Evolutionary conservation across 2,888 invertebrate species (phyloP).

Genomic region (Xestia c-nigrum): DNA sequence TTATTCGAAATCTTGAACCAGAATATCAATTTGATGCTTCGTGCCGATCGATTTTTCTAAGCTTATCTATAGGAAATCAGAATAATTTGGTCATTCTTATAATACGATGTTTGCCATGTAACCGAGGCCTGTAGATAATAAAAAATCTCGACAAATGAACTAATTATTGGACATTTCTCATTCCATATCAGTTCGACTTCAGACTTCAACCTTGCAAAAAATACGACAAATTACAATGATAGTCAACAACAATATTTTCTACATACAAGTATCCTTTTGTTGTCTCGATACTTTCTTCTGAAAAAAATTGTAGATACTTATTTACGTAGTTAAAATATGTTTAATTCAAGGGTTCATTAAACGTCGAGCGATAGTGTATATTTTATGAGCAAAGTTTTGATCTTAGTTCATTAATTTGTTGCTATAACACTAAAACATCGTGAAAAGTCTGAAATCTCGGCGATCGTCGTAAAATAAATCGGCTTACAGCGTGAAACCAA

Average conservation of each 20-base stretch:
- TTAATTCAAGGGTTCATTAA: neutral
- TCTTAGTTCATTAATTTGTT: neutral
- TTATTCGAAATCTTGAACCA: neutral
- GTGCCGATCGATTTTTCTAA: neutral
- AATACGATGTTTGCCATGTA: neutral
- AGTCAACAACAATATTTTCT: neutral
- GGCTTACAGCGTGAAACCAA: neutral
- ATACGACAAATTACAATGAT: conserved; percentile 12
- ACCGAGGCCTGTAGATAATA: neutral
- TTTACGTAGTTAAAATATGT: neutral
- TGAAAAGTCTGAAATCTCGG: neutral
- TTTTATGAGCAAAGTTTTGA: neutral
- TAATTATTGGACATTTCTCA: neutral
- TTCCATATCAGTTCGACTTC: neutral
- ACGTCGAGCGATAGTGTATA: neutral
- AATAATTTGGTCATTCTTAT: neutral
- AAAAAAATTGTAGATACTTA: neutral
- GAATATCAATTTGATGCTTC: neutral
- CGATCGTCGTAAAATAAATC: conserved; percentile 18
- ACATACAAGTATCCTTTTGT: neutral
- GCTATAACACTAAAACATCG: neutral
- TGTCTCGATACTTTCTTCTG: neutral
- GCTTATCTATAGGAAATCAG: neutral
- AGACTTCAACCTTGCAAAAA: conserved; percentile 10
- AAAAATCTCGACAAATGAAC: neutral